Percentiles rank a stretch among this genome's conserved stretches.
Conservation (phyloP, 2,797 vertebrate species). For the Rhinophrynus dorsalis region DNA sequence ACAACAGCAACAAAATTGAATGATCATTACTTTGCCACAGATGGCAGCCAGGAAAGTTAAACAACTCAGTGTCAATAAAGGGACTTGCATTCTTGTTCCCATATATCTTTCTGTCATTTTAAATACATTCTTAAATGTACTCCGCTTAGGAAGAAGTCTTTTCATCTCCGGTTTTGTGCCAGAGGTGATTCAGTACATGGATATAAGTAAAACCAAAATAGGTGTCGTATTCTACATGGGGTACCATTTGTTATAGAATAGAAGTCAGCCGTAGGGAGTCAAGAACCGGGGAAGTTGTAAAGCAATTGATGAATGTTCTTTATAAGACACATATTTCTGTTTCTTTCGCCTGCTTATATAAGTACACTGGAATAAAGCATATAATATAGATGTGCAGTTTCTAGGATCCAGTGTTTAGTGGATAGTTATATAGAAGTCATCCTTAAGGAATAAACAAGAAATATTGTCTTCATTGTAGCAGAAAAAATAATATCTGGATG, state of each 20-base stretch:
- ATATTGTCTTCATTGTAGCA: background rate
- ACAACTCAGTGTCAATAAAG: slow-evolving; percentile 26
- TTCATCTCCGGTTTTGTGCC: background rate
- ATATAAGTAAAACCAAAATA: slow-evolving; percentile 48
- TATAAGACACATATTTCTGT: slow-evolving; percentile 40
- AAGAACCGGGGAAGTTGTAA: slow-evolving; percentile 51
- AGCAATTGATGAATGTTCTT: slow-evolving; percentile 53
- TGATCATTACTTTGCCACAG: slow-evolving; percentile 10
- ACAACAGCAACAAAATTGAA: background rate
- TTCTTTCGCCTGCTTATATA: background rate
- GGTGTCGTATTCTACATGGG: slow-evolving; percentile 42
- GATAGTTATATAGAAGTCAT: slow-evolving; percentile 29
- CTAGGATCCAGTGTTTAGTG: slow-evolving; percentile 43
- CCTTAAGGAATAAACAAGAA: slow-evolving; percentile 13
- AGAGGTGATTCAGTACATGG: slow-evolving; percentile 27
- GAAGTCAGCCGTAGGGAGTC: slow-evolving; percentile 41
- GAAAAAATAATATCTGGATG: background rate
- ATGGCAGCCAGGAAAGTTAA: slow-evolving; percentile 25
- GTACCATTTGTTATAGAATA: slow-evolving; percentile 56
- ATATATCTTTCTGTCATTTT: slow-evolving; percentile 38
- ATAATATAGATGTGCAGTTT: slow-evolving; percentile 31
- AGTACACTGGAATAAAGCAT: background rate
- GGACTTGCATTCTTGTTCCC: slow-evolving; percentile 8
- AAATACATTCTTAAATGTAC: slow-evolving; percentile 40
- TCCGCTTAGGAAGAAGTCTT: slow-evolving; percentile 12